Percentiles rank a stretch among this genome's conserved stretches.
These are phyloP conservation scores for Acromyrmex charruanus DNA, from an alignment of 1,140 invertebrate species.

Conservation along the genomic window DNA sequence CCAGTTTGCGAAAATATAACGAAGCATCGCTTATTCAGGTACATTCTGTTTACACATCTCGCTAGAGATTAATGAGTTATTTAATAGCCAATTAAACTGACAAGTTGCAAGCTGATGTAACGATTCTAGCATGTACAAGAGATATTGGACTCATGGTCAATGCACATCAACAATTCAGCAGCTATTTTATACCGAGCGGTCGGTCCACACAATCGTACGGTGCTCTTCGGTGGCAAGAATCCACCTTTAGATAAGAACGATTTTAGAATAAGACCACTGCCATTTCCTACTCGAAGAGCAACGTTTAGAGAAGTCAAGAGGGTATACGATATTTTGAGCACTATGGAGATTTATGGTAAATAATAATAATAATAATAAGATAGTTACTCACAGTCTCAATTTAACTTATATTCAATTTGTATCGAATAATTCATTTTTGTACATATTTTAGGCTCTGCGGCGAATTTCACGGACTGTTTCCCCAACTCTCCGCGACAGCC, in stretches of 20 bases:
- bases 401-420: not conserved
- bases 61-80: not conserved
- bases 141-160: constrained; percentile 90
- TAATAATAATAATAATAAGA: constrained; percentile 42
- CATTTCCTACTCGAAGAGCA: constrained; percentile 93
- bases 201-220: constrained; percentile 90
- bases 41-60: constrained; percentile 41
- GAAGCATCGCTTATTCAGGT: constrained; percentile 91
- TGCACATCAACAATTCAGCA: constrained; percentile 90
- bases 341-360: constrained; percentile 91
- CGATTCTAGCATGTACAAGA: constrained; percentile 92
- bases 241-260: constrained; percentile 90
- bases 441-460: constrained; percentile 85
- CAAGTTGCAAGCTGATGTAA: not conserved
- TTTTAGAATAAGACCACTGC: constrained; percentile 90
- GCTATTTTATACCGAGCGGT: constrained; percentile 93
- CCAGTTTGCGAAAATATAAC: constrained; percentile 93
- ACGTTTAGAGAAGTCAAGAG: constrained; percentile 93
- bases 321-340: constrained; percentile 91
- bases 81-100: not conserved
- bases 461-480: constrained; percentile 85
- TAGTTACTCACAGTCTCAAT: constrained; percentile 30
- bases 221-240: constrained; percentile 92
- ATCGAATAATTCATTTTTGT: not conserved
- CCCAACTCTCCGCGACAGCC: constrained; percentile 83